phyloP scores from a whole-genome alignment of 92 coral and sea anemone species.

The Chrysogorgia sp. region DNA sequence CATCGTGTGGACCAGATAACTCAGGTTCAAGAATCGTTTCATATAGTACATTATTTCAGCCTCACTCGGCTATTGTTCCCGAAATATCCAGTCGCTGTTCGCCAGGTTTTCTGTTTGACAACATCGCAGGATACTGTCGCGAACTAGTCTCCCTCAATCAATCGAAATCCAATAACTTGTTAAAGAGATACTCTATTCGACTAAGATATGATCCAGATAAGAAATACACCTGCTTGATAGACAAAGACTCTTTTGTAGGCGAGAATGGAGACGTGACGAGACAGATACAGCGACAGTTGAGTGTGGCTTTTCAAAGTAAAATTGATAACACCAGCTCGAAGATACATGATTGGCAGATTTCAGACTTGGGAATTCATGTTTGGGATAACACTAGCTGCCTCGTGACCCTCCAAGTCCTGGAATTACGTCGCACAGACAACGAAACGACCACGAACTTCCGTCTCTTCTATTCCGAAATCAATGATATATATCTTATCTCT shows the following conservation, averaged over 20 bases:
- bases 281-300: not conserved
- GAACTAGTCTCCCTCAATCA: not conserved
- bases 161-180: not conserved
- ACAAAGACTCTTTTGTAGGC: too few species aligned
- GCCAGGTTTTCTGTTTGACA: not conserved
- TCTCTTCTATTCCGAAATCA: too few species aligned
- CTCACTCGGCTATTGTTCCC: too few species aligned
- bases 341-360: not conserved
- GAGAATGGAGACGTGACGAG: too few species aligned
- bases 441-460: too few species aligned
- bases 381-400: not conserved
- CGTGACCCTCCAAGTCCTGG: not conserved
- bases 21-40: not conserved
- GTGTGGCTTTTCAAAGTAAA: not conserved
- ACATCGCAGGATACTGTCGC: not conserved
- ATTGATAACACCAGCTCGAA: not conserved
- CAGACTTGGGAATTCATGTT: not conserved
- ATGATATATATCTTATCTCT: not conserved
- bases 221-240: too few species aligned
- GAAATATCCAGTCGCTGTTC: too few species aligned
- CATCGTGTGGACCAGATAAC: not conserved
- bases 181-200: too few species aligned
- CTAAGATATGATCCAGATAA: too few species aligned
- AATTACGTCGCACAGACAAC: not conserved
- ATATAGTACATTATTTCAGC: slow-evolving; percentile 3